Conservation (phyloP, 2,797 vertebrate species). For the Emys orbicularis region DNA sequence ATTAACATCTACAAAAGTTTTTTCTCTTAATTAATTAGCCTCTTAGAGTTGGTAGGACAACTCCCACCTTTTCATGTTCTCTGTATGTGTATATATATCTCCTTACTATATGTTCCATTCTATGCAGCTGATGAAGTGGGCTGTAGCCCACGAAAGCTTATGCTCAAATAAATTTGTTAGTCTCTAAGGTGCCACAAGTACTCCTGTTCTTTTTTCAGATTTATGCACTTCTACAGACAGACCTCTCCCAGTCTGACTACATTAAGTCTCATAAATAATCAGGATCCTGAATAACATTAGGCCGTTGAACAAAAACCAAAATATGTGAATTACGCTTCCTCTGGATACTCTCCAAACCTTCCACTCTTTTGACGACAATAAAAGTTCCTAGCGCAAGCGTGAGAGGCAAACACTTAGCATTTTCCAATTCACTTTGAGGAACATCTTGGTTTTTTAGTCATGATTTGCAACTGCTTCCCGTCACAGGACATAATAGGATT, state of each 20-base stretch:
- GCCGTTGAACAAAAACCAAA: background rate
- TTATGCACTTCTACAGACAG: background rate
- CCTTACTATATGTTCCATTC: no score
- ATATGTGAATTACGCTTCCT: background rate
- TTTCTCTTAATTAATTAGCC: no score
- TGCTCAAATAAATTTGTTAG: no score
- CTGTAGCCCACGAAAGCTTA: no score
- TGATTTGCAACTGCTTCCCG: background rate
- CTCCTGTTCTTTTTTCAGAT: background rate
- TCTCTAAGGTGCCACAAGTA: no score
- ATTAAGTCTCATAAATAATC: background rate
- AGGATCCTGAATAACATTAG: background rate
- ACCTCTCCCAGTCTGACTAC: background rate
- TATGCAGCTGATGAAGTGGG: no score
- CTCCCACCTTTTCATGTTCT: no score
- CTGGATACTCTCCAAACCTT: constrained; percentile 29
- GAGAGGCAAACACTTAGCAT: background rate
- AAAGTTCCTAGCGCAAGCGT: background rate
- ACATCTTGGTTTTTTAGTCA: background rate
- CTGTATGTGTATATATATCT: no score
- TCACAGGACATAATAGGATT: background rate
- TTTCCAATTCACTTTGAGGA: background rate
- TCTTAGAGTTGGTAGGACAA: no score
- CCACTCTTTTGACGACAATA: background rate
- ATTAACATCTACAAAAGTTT: no score